These are phyloP conservation scores for Nycticebus coucang DNA, from an alignment of 2,113 vertebrate species.

Conservation along the genomic window DNA sequence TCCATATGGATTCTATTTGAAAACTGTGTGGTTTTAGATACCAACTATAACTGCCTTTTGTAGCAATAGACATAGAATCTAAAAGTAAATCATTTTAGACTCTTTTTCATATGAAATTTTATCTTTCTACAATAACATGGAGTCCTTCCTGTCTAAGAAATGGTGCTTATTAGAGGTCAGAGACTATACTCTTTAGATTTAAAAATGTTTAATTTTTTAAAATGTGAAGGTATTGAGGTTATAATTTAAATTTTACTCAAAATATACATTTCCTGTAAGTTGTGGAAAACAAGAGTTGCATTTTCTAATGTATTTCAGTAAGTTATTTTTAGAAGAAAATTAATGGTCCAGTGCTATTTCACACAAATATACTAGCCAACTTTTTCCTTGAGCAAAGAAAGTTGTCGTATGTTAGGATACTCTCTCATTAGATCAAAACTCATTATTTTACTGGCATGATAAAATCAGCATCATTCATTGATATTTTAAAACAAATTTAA, in stretches of 20 bases:
- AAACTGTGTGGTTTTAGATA: slow-evolving; percentile 58
- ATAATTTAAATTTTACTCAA: slow-evolving; percentile 3
- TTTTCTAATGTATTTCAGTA: not conserved
- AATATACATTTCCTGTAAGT: not conserved
- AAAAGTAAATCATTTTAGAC: slow-evolving; percentile 69
- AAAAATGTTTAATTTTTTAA: not conserved
- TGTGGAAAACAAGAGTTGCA: not conserved
- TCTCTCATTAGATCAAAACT: not conserved
- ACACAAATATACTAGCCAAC: not conserved
- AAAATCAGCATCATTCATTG: not conserved
- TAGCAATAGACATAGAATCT: slow-evolving; percentile 38
- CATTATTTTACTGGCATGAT: not conserved
- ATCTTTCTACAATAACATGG: not conserved
- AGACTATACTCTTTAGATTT: not conserved
- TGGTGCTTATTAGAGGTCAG: not conserved
- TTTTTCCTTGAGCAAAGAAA: not conserved
- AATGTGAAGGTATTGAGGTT: not conserved
- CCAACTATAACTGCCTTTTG: slow-evolving; percentile 71
- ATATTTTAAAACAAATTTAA: not conserved
- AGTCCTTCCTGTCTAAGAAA: slow-evolving; percentile 16
- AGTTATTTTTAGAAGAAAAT: too few species aligned
- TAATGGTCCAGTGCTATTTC: not conserved
- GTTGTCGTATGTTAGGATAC: not conserved
- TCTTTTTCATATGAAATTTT: slow-evolving; percentile 63
- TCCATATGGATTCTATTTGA: slow-evolving; percentile 70